Evolutionary conservation across 2,797 vertebrate species (phyloP).

Genomic region (Falco cherrug): DNA sequence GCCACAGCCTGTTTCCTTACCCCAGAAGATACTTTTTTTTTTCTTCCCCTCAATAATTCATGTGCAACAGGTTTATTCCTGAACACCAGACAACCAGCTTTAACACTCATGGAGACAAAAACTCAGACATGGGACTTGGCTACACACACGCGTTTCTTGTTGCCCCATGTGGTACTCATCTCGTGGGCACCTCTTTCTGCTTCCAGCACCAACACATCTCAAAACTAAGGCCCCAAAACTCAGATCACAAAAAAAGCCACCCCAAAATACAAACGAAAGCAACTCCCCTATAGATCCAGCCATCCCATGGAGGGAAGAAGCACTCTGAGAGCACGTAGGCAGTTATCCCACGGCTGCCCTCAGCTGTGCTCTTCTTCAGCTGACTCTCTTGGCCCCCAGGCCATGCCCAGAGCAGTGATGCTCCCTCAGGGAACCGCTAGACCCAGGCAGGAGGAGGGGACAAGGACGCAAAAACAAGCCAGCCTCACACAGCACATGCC

Average conservation of each 20-base stretch:
- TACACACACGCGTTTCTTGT: neutral
- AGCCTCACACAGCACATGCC: neutral
- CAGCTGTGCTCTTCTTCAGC: neutral
- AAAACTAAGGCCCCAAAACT: neutral
- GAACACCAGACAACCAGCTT: neutral
- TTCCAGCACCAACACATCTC: neutral
- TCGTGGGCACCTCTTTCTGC: neutral
- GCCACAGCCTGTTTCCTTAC: neutral
- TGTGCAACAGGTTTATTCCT: neutral
- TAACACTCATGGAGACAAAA: neutral
- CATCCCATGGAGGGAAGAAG: neutral
- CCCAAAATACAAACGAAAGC: neutral
- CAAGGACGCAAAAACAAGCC: neutral
- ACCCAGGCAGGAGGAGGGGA: neutral
- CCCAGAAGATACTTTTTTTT: neutral
- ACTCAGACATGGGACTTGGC: neutral
- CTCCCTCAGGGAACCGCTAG: neutral
- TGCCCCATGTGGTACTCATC: fast-evolving
- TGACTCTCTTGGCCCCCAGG: neutral
- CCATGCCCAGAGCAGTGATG: neutral
- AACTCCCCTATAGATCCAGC: neutral
- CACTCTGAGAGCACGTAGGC: neutral
- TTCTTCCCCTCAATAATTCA: neutral
- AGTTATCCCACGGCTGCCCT: neutral
- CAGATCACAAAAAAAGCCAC: neutral